Conservation (phyloP, 92 coral and sea anemone genomes). For the Porites cylindrica region DNA sequence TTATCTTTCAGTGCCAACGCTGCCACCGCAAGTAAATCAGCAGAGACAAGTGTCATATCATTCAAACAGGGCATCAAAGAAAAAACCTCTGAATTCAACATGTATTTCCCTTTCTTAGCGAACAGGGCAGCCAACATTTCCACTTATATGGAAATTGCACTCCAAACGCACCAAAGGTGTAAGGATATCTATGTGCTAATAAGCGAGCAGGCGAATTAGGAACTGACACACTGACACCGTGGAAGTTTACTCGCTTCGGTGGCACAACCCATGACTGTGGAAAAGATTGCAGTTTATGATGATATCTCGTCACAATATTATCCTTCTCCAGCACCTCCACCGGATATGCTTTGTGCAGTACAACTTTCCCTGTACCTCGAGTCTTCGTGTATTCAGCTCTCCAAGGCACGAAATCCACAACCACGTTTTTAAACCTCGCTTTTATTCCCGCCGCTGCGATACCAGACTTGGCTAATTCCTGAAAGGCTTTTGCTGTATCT, state of each 20-base stretch:
- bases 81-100: conserved; percentile 4
- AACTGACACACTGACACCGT: conserved; percentile 68
- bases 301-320: conserved; percentile 48
- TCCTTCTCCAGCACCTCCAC: conserved; percentile 49
- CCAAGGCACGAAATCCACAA: conserved; percentile 88
- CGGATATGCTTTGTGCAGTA: conserved; percentile 78
- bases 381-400: conserved; percentile 32
- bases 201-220: conserved; percentile 68
- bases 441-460: conserved; percentile 72
- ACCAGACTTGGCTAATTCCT: conserved; percentile 62
- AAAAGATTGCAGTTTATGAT: conserved; percentile 61
- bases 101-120: conserved; percentile 39
- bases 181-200: conserved; percentile 76
- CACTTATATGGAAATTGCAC: conserved; percentile 87
- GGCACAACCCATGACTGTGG: conserved; percentile 85
- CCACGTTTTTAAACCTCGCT: conserved; percentile 60
- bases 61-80: too few species aligned
- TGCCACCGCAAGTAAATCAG: too few species aligned
- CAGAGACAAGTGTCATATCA: too few species aligned
- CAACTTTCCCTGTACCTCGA: conserved; percentile 47
- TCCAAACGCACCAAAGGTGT: conserved; percentile 57
- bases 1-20: too few species aligned
- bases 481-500: conserved; percentile 48
- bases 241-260: conserved; percentile 62
- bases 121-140: conserved; percentile 93